phyloP scores from a whole-genome alignment of 2,113 vertebrate genomes.

The Agelaius tricolor region DNA sequence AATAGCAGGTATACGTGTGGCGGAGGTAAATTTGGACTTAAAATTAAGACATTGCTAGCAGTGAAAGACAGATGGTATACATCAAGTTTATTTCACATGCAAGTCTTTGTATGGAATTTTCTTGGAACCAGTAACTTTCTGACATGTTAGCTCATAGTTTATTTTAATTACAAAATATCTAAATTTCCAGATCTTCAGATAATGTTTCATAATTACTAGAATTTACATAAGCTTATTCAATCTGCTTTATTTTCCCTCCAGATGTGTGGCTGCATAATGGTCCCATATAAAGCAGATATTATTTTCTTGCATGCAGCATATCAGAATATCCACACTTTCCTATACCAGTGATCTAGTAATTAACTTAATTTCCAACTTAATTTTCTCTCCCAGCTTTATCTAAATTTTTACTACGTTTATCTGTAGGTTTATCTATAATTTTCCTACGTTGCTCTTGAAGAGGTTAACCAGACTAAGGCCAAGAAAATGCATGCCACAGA shows the following conservation, averaged over 20 bases:
- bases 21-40: not conserved
- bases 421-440: not conserved
- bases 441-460: not conserved
- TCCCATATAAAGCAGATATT: not conserved
- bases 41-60: not conserved
- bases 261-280: not conserved
- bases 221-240: not conserved
- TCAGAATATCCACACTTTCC: not conserved
- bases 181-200: constrained; percentile 17
- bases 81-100: not conserved
- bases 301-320: not conserved
- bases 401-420: not conserved
- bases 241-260: constrained; percentile 3
- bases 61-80: not conserved
- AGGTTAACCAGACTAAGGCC: not conserved
- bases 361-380: not conserved
- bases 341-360: not conserved
- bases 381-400: not conserved
- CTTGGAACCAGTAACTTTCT: constrained; percentile 2
- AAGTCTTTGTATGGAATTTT: not conserved
- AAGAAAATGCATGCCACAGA: not conserved
- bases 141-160: constrained; percentile 24
- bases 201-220: not conserved
- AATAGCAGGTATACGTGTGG: not conserved
- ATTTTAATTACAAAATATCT: constrained; percentile 43